Conservation (phyloP, 2,888 invertebrate species). For the Trilocha varians region DNA sequence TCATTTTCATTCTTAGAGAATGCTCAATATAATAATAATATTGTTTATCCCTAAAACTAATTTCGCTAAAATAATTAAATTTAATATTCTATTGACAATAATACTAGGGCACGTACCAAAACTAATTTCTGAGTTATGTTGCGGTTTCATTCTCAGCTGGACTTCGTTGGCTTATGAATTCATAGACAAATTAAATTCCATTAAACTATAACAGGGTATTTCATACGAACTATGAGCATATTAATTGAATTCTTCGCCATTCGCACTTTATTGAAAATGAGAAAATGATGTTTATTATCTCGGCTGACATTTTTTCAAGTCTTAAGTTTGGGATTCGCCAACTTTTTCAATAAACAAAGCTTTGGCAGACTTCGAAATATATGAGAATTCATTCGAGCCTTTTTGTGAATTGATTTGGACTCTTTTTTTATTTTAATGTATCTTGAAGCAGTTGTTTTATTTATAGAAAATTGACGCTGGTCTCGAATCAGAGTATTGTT, state of each 20-base stretch:
- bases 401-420: too few species aligned
- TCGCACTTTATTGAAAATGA: not conserved
- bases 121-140: not conserved
- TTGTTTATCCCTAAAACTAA: not conserved
- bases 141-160: slow-evolving; percentile 1
- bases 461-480: too few species aligned
- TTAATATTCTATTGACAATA: not conserved
- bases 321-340: too few species aligned
- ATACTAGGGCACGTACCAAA: not conserved
- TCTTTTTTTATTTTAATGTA: too few species aligned
- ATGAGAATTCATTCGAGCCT: too few species aligned
- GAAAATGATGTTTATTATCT: not conserved
- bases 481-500: too few species aligned
- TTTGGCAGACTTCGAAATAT: too few species aligned
- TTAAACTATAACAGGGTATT: not conserved
- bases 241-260: not conserved
- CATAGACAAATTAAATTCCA: not conserved
- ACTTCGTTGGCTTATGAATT: not conserved
- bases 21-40: not conserved
- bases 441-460: too few species aligned
- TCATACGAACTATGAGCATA: not conserved
- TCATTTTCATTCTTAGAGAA: not conserved
- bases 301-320: not conserved
- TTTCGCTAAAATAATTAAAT: not conserved
- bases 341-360: too few species aligned